Percentiles rank a stretch among this genome's conserved stretches.
phyloP scores from a whole-genome alignment of 2,888 invertebrate species.

The Gymnoscelis rufifasciata region DNA sequence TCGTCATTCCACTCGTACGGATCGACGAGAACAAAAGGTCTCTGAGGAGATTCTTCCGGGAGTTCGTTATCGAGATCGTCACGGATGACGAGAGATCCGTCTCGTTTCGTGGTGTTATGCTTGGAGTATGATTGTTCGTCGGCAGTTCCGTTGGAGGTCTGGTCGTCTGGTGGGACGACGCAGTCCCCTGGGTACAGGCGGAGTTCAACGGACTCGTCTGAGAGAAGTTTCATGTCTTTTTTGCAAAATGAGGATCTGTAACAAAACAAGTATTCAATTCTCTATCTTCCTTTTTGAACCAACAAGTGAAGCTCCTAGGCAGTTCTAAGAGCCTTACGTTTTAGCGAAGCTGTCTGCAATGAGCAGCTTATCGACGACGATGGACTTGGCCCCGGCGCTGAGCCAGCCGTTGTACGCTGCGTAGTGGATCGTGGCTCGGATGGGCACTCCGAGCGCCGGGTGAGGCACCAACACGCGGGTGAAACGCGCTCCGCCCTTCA shows the following conservation, averaged over 20 bases:
- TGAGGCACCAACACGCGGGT: constrained; percentile 93
- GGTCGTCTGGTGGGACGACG: constrained; percentile 76
- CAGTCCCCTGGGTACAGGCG: constrained; percentile 89
- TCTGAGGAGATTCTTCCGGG: constrained; percentile 58
- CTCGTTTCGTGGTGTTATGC: constrained; percentile 48
- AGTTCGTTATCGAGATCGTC: constrained; percentile 66
- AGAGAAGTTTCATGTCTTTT: constrained; percentile 84
- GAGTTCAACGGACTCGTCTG: constrained; percentile 85
- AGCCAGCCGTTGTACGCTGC: constrained; percentile 95
- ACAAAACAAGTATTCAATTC: constrained; percentile 5
- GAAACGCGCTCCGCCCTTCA: constrained; percentile 84
- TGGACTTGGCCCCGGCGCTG: constrained; percentile 87
- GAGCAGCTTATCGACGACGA: constrained; percentile 90
- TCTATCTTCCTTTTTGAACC: too few species aligned
- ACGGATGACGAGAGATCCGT: constrained; percentile 30
- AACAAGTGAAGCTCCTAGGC: too few species aligned
- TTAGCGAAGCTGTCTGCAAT: constrained; percentile 92
- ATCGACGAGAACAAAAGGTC: constrained; percentile 63
- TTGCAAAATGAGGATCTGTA: constrained; percentile 88
- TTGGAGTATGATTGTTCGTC: constrained; percentile 40
- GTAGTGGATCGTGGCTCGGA: constrained; percentile 87
- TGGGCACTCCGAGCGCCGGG: constrained; percentile 88
- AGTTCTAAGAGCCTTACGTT: too few species aligned
- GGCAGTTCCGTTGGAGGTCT: constrained; percentile 36
- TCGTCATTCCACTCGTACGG: constrained; percentile 75